Evolutionary conservation across 2,113 vertebrate species (phyloP).

Genomic region (Glaucidium brasilianum): DNA sequence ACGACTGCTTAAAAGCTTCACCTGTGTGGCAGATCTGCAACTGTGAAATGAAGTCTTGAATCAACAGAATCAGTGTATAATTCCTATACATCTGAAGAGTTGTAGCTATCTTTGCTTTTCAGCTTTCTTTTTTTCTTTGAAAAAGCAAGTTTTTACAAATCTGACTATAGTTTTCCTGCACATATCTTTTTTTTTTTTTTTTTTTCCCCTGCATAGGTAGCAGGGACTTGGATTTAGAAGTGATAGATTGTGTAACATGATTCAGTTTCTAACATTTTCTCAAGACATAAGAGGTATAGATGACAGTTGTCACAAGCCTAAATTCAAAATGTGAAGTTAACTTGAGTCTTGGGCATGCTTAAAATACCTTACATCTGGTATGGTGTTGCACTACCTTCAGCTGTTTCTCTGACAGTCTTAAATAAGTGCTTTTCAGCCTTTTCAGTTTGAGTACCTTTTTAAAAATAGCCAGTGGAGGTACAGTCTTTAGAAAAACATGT

Average conservation of each 20-base stretch:
- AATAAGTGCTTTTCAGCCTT: neutral
- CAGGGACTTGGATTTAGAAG: neutral
- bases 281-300: neutral
- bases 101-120: neutral
- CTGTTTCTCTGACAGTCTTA: neutral
- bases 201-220: neutral
- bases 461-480: neutral
- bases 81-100: neutral
- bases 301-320: neutral
- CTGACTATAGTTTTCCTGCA: neutral
- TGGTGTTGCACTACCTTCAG: neutral
- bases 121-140: neutral
- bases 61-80: neutral
- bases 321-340: neutral
- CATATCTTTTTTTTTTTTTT: neutral
- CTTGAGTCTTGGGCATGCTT: neutral
- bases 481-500: neutral
- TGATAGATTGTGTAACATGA: rapidly evolving
- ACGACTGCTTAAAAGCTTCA: neutral
- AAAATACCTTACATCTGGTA: neutral
- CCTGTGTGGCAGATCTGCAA: neutral
- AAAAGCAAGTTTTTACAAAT: neutral
- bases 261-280: neutral
- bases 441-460: neutral
- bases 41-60: neutral